Percentiles rank a stretch among this genome's conserved stretches.
phyloP scores from a whole-genome alignment of 2,797 vertebrate genomes.

The Sparidentex hasta region DNA sequence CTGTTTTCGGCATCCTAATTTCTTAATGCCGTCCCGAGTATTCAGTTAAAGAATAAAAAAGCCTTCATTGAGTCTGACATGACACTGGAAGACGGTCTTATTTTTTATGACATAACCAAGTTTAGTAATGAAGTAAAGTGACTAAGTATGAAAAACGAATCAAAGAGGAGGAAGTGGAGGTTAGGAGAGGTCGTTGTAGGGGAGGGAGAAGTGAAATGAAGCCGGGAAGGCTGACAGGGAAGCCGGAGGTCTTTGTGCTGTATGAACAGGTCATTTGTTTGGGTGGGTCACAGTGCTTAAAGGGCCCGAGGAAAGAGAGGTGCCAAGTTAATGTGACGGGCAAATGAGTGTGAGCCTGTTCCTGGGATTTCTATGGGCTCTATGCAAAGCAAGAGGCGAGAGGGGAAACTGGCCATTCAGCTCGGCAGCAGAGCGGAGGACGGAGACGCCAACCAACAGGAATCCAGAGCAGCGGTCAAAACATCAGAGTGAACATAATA shows the following conservation, averaged over 20 bases:
- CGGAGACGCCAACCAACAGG: slow-evolving; percentile 33
- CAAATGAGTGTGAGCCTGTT: slow-evolving; percentile 73
- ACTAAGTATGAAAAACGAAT: slow-evolving; percentile 24
- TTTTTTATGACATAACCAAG: background rate
- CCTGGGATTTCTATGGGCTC: slow-evolving; percentile 73
- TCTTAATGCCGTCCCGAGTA: no score
- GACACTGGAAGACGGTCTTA: no score
- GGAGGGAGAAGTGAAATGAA: slow-evolving; percentile 60
- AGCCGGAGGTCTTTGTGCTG: slow-evolving; percentile 59
- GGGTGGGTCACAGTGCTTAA: slow-evolving; percentile 70
- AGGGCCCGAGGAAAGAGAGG: slow-evolving; percentile 67
- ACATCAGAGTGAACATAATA: slow-evolving; percentile 16
- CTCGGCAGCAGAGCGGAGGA: slow-evolving; percentile 37
- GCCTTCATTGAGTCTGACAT: background rate
- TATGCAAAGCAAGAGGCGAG: slow-evolving; percentile 69
- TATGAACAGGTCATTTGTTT: slow-evolving; percentile 77
- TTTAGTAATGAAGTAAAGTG: background rate
- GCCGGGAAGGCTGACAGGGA: slow-evolving; percentile 54
- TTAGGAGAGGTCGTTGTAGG: slow-evolving; percentile 50
- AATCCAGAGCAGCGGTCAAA: slow-evolving; percentile 49
- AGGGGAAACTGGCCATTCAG: slow-evolving; percentile 61
- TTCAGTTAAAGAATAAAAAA: no score
- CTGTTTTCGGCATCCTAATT: no score
- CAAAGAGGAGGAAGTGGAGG: slow-evolving; percentile 51
- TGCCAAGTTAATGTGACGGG: slow-evolving; percentile 80